Base-by-base conservation (phyloP, 1,140 invertebrate genomes). In the Saccostrea glomerata region DNA sequence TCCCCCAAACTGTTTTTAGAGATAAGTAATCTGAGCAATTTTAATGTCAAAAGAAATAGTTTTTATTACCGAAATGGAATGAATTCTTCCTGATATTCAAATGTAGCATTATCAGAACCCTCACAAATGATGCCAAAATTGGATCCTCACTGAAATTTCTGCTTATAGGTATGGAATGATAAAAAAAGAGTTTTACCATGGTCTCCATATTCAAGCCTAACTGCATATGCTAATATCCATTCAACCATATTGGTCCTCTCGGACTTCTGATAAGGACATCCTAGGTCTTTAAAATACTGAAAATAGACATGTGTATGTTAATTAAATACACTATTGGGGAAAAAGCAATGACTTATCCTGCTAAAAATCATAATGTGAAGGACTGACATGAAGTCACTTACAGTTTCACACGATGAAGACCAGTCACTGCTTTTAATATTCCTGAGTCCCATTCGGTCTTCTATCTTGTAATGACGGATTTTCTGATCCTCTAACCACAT, bases 401-500 rank as follows among this genome's bases (percentile, higher is more conserved):
- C 93, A 86, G 90, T 90, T 88, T 96, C 93, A 94, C 97, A 98
- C 20, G 96, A 95, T 92, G 96, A 96, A 40, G 96, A 95, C 98
- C 98, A 99, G 60, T 96, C 94, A 2, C 95, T 92, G 25, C 96
- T 95, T 84, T 95, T 94, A 9, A 97, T 96, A 88, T 97, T 96
- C 82, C 97, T 96, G 30, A 99, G 94, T 1, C 95, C 95, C 89
- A 96, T 96, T 36, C 98, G 95, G 88, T 98, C 97, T 94, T 98
- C 97, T 88, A 98, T 97, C 92, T 97, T 97, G 92, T 98, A 98
- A 92, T 97, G 96, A 23, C 98, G 96, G 91, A 99, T 98, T 95
- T 98, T 98, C 94, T 98, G 98, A 94, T 98, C 97, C 95, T 99
- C 98, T 40, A 99, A 93, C 98, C 98, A 99, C 1, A 97, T 93